Conservation (phyloP, 2,888 invertebrate genomes). For the Cordilura impudica region DNA sequence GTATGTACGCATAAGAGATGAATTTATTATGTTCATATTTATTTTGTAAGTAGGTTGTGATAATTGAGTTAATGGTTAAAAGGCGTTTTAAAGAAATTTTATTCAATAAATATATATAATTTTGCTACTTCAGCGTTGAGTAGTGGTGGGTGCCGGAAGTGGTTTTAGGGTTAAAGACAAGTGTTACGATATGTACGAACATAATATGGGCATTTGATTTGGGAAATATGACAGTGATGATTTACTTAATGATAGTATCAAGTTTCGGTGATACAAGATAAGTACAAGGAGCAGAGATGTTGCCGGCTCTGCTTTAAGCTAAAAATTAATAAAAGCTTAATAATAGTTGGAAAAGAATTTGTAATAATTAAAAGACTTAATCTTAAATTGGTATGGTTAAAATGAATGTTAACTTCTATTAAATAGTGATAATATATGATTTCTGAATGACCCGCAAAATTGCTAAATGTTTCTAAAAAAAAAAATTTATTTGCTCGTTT, state of each 20-base stretch:
- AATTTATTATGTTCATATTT: background rate
- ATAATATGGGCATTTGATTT: constrained; percentile 36
- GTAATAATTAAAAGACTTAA: too few relatives aligned
- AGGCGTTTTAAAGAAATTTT: constrained; percentile 62
- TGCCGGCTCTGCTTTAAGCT: too few relatives aligned
- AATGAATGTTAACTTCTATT: too few relatives aligned
- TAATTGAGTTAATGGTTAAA: constrained; percentile 63
- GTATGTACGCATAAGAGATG: constrained; percentile 3
- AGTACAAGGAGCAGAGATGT: too few relatives aligned
- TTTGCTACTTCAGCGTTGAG: background rate
- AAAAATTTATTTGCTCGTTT: too few relatives aligned
- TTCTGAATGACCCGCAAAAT: too few relatives aligned
- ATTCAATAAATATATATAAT: constrained; percentile 58
- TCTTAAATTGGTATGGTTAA: too few relatives aligned
- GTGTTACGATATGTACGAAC: constrained; percentile 23
- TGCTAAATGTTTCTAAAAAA: too few relatives aligned
- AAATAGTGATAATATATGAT: too few relatives aligned
- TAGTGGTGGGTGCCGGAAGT: constrained; percentile 58
- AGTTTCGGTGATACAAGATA: too few relatives aligned
- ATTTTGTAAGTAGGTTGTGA: constrained; percentile 61
- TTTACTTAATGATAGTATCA: constrained; percentile 30
- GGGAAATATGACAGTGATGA: constrained; percentile 42
- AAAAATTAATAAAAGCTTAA: too few relatives aligned
- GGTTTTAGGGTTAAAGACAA: constrained; percentile 54
- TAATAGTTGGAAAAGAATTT: too few relatives aligned